Conservation (phyloP, 2,888 invertebrate species). For the Marronus borbonicus region DNA sequence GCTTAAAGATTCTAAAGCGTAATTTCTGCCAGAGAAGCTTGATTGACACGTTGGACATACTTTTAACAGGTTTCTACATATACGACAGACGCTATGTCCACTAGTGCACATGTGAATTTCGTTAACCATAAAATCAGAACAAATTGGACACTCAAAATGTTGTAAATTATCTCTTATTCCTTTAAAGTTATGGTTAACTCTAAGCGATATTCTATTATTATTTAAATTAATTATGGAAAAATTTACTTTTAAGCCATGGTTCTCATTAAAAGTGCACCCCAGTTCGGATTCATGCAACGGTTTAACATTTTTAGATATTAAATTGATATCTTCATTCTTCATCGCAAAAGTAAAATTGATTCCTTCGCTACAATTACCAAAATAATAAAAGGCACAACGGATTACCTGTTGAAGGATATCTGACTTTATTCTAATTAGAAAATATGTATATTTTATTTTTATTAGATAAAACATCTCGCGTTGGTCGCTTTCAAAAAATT, state of each 20-base stretch:
- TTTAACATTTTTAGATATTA: neutral
- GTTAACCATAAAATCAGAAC: neutral
- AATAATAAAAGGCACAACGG: constrained; percentile 11
- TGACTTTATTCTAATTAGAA: constrained; percentile 2
- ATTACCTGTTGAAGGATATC: neutral
- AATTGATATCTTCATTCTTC: neutral
- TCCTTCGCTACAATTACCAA: neutral
- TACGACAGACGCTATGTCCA: neutral
- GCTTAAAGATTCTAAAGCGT: constrained; percentile 6
- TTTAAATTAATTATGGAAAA: neutral
- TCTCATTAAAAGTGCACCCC: neutral
- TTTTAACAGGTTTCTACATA: neutral
- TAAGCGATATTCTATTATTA: neutral
- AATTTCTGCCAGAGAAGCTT: constrained; percentile 9
- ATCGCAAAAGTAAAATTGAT: neutral
- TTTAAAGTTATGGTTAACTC: neutral
- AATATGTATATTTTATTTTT: neutral
- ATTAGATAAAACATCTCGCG: neutral
- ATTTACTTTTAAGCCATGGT: neutral
- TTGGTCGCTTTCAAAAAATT: neutral
- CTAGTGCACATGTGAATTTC: constrained; percentile 9
- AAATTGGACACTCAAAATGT: constrained; percentile 2
- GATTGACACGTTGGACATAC: constrained; percentile 9
- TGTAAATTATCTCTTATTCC: neutral
- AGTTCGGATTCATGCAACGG: neutral